Evolutionary conservation across 2,888 invertebrate genomes (phyloP).

Genomic region (Ormyrus labotus): DNA sequence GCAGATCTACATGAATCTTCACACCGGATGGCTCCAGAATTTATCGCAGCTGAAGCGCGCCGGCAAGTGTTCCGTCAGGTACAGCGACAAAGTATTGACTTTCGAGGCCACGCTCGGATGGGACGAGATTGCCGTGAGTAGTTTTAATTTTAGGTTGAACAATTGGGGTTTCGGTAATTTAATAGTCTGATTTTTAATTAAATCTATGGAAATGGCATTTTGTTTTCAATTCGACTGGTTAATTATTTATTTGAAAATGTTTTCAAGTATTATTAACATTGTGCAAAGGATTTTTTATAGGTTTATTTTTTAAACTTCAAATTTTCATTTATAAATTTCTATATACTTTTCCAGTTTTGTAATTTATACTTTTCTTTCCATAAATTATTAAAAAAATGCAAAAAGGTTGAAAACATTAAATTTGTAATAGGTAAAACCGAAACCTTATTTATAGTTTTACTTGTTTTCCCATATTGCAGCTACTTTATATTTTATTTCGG

Average conservation of each 20-base stretch:
- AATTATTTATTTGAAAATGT: neutral
- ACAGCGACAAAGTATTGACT: constrained; percentile 53
- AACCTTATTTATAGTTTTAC: neutral
- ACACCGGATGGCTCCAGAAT: constrained; percentile 64
- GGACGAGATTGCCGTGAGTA: constrained; percentile 62
- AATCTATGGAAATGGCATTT: too few relatives aligned
- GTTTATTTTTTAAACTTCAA: neutral
- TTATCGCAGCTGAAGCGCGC: constrained; percentile 61
- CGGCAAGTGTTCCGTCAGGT: constrained; percentile 58
- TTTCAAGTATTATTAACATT: neutral
- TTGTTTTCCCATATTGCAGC: too few relatives aligned
- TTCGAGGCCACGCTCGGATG: constrained; percentile 63
- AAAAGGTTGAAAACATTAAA: neutral
- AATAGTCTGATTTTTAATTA: neutral
- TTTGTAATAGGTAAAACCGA: neutral
- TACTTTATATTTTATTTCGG: neutral
- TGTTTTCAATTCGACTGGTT: too few relatives aligned
- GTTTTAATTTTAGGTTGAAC: neutral
- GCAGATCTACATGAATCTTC: constrained; percentile 56
- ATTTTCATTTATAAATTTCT: constrained; percentile 1
- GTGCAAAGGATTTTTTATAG: neutral
- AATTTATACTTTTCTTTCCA: neutral
- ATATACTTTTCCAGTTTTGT: neutral
- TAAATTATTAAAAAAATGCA: neutral
- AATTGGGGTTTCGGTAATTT: neutral